phyloP scores from a whole-genome alignment of 2,113 vertebrate genomes.

The Cervus canadensis region DNA sequence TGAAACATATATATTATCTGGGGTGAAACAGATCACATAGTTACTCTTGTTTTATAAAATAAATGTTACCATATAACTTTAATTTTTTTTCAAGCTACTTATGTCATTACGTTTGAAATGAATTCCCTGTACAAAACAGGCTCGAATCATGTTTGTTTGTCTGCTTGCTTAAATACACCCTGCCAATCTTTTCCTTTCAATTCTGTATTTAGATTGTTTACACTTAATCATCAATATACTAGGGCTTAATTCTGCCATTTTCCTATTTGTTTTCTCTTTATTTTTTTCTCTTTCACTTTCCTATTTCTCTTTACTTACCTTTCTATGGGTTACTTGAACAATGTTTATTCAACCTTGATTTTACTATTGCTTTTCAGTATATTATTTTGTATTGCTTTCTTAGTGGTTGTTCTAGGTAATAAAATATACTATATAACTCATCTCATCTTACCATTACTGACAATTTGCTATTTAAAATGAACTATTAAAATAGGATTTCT shows the following conservation, averaged over 20 bases:
- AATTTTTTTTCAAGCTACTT: background rate
- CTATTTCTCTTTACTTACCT: background rate
- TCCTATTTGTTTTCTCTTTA: background rate
- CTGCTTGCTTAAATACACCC: background rate
- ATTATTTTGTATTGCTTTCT: background rate
- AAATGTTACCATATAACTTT: background rate
- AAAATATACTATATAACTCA: background rate
- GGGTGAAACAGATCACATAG: background rate
- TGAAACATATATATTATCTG: too few relatives aligned
- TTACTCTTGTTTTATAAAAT: background rate
- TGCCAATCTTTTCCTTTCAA: background rate
- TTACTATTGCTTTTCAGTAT: background rate
- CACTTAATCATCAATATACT: background rate
- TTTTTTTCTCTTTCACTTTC: background rate
- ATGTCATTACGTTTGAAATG: background rate
- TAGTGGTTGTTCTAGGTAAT: background rate
- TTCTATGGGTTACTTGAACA: background rate
- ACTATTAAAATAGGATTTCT: background rate
- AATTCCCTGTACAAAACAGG: background rate
- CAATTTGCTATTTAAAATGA: background rate
- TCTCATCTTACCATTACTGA: background rate
- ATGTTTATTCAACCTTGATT: background rate
- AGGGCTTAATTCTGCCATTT: background rate
- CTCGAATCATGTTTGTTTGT: background rate
- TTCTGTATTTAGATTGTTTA: background rate